Base-by-base conservation (phyloP, 2,888 invertebrate genomes). In the Yponomeuta sedellus region DNA sequence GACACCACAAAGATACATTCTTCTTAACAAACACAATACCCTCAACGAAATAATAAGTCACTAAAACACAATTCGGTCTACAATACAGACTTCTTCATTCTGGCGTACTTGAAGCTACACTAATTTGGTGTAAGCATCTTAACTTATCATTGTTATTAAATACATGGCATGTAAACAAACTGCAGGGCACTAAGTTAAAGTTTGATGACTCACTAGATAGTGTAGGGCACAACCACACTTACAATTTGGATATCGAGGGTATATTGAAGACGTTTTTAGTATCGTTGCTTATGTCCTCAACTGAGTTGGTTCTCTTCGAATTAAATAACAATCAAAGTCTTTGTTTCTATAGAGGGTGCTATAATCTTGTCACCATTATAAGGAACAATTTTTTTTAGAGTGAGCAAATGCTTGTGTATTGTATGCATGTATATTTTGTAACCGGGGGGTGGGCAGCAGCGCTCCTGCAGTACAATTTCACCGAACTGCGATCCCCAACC, bases 1-100 rank as follows among this genome's bases (percentile, higher is more conserved):
- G 65, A 89, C 81, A 10, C 86, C 82, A 71, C 86, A 87, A 75
- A 86, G 72, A 76, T 88, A 89, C 88, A 89, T 86, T 44, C 67
- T 66, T 65, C 44, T 19, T n/a, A n/a, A n/a, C n/a, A n/a, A 58
- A 59, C 19, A 66, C 44, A 61, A 61, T 6, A 16, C 12, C 5
- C 16, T 16, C 12, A 12, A 12, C 3, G 12, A 52, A 52, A 44
- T 44, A 44, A 10, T 12, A 16, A 52, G 12, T 52, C 44, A 52
- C 10, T 16, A 52, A 12, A 52, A 52, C 16, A 52, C 44, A 12
- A 52, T 34, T 16, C 12, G 16, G 44, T 2, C 16, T 16, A 52
- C 12, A 52, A 52, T 1, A 12, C 8, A 16, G 44, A 52, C 44
- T 16, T 52, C 12, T 12, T 52, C 25, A 25, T 25, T 16, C 44